These are phyloP conservation scores for Dromococcyx pavoninus DNA, from an alignment of 2,797 vertebrate genomes.

Conservation along the genomic window DNA sequence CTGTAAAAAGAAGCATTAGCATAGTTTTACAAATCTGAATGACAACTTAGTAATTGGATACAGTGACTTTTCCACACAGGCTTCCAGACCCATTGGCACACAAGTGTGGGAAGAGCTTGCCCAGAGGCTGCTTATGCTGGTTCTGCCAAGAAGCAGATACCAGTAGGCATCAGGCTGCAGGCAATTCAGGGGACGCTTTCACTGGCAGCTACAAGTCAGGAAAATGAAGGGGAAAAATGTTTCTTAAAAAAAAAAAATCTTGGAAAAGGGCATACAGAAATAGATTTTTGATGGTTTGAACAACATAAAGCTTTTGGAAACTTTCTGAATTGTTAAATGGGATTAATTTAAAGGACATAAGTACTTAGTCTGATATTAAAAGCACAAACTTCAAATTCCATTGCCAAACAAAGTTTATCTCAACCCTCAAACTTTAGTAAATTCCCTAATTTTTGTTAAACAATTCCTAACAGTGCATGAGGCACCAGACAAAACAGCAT, in stretches of 20 bases:
- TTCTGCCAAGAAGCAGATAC: not conserved
- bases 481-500: not conserved
- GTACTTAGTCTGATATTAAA: not conserved
- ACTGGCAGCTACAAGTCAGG: not conserved
- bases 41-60: not conserved
- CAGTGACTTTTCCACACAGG: not conserved
- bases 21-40: not conserved
- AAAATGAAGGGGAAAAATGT: not conserved
- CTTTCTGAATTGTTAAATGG: not conserved
- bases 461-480: not conserved
- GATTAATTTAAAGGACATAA: not conserved
- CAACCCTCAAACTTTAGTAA: not conserved
- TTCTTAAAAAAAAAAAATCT: not conserved
- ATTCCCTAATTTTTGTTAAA: not conserved
- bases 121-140: not conserved
- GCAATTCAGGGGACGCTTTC: slow-evolving; percentile 19
- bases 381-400: not conserved
- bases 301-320: not conserved
- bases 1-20: not conserved
- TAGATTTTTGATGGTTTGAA: not conserved
- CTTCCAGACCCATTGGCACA: not conserved
- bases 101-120: not conserved
- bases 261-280: not conserved
- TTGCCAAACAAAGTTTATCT: not conserved
- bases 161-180: not conserved